These are phyloP conservation scores for Ricordea florida DNA, from an alignment of 92 coral and sea anemone species.

Conservation along the genomic window DNA sequence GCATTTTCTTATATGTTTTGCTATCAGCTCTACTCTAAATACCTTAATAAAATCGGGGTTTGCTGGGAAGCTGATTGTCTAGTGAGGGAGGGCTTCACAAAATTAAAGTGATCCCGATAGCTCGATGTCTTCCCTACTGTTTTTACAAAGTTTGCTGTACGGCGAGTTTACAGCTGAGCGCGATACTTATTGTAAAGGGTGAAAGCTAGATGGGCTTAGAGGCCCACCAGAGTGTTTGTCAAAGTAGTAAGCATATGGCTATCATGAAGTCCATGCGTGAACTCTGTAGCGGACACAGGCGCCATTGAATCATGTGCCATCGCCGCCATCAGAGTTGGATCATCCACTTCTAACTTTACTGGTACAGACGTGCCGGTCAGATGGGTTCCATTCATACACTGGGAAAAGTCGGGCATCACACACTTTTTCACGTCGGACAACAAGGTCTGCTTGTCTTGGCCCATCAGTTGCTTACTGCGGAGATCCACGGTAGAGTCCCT, in stretches of 20 bases:
- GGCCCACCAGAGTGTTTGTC: constrained; percentile 96
- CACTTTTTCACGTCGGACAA: constrained; percentile 83
- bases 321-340: constrained; percentile 81
- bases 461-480: constrained; percentile 79
- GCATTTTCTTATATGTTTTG: background rate
- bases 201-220: constrained; percentile 48
- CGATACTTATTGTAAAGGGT: background rate
- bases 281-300: constrained; percentile 74
- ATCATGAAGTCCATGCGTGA: constrained; percentile 92
- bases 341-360: constrained; percentile 94
- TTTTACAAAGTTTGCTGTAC: too few species aligned
- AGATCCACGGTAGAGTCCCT: constrained; percentile 87
- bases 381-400: constrained; percentile 63
- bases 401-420: constrained; percentile 79
- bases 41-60: background rate
- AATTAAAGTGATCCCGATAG: background rate
- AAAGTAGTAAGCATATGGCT: constrained; percentile 94
- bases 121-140: too few species aligned
- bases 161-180: constrained; percentile 38
- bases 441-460: constrained; percentile 76
- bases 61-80: background rate
- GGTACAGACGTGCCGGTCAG: constrained; percentile 74
- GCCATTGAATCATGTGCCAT: constrained; percentile 79
- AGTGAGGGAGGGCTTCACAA: background rate
- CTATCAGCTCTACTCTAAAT: constrained; percentile 4